Conservation (phyloP, 2,113 vertebrate genomes). For the Seriola dumerili region DNA sequence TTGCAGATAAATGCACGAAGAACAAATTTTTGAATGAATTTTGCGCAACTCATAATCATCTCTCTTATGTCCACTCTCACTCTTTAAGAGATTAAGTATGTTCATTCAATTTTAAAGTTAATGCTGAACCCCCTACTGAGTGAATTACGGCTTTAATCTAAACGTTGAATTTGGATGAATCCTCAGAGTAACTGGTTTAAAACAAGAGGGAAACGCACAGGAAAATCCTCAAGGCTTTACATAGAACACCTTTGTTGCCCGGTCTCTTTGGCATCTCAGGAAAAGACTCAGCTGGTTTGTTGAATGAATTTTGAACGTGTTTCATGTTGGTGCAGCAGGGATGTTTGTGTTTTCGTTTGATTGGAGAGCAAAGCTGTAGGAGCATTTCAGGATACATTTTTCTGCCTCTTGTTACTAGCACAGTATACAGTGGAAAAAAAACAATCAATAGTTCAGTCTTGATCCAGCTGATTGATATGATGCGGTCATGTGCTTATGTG, state of each 20-base stretch:
- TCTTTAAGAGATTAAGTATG: not conserved
- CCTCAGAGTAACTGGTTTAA: not conserved
- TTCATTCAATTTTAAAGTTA: not conserved
- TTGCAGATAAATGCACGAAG: not conserved
- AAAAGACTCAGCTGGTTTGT: not conserved
- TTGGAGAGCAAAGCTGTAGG: not conserved
- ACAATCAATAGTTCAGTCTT: not conserved
- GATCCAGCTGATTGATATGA: not conserved
- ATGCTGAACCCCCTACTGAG: not conserved
- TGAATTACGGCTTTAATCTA: not conserved
- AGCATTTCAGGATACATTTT: not conserved
- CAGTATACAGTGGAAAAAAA: not conserved
- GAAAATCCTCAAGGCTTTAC: not conserved
- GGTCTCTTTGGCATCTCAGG: not conserved
- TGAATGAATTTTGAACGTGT: conserved; percentile 3
- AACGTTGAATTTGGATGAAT: not conserved
- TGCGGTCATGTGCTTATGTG: conserved; percentile 28
- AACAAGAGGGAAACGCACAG: not conserved
- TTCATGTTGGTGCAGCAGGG: not conserved
- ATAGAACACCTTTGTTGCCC: not conserved
- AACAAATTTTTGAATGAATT: not conserved
- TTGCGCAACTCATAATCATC: not conserved
- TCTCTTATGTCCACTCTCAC: not conserved
- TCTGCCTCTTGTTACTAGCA: not conserved
- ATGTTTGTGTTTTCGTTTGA: not conserved